These are phyloP conservation scores for Drosophila niveifrons DNA, from an alignment of 2,888 invertebrate genomes.

Conservation along the genomic window DNA sequence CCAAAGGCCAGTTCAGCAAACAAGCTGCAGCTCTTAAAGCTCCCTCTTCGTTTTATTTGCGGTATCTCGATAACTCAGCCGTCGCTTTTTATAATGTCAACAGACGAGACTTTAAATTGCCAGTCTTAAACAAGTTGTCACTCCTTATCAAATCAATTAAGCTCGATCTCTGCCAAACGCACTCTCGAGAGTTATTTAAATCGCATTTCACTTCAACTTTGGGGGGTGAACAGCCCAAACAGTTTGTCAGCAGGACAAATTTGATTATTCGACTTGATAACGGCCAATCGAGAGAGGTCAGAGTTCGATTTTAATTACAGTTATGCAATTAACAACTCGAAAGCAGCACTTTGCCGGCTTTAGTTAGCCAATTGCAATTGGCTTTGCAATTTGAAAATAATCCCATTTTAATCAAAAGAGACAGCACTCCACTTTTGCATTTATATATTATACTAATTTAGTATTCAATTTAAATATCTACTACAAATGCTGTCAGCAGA, in stretches of 20 bases:
- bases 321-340: constrained; percentile 3
- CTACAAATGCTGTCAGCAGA: no score
- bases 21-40: not conserved
- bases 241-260: not conserved
- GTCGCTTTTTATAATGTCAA: constrained; percentile 1
- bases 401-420: not conserved
- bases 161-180: not conserved
- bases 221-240: no score
- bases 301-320: constrained; percentile 21
- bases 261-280: constrained; percentile 17
- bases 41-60: constrained; percentile 19
- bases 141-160: constrained; percentile 7
- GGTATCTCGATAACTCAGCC: constrained; percentile 14
- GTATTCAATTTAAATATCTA: no score
- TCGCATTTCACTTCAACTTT: constrained; percentile 4
- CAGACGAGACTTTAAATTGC: not conserved
- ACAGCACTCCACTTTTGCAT: no score
- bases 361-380: not conserved
- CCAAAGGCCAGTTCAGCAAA: constrained; percentile 19
- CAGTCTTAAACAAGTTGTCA: not conserved
- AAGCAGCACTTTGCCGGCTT: not conserved
- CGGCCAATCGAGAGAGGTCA: constrained; percentile 8
- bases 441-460: no score
- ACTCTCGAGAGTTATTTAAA: constrained; percentile 8
- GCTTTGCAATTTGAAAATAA: not conserved